Evolutionary conservation across 2,113 vertebrate species (phyloP).

Genomic region (Telmatochromis brichardi): DNA sequence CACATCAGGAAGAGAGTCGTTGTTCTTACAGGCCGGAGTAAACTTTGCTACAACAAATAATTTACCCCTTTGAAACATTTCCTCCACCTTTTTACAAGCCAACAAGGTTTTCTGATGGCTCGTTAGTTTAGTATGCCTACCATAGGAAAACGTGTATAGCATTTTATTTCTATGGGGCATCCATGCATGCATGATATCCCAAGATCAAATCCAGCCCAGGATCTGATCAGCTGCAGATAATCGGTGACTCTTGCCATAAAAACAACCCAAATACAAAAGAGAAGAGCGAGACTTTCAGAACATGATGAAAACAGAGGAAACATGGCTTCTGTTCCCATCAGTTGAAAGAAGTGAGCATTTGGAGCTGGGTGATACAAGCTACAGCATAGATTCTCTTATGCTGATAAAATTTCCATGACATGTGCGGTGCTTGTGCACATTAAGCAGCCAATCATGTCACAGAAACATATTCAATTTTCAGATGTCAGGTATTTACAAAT

Average conservation of each 20-base stretch:
- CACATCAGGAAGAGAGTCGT: not conserved
- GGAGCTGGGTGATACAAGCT: not conserved
- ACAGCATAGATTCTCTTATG: not conserved
- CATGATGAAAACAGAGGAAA: not conserved
- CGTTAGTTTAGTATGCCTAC: not conserved
- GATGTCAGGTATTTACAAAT: not conserved
- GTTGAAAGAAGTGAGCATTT: not conserved
- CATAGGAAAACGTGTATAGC: not conserved
- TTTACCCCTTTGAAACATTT: not conserved
- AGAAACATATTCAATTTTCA: rapidly evolving
- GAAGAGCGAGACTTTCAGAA: not conserved
- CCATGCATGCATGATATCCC: not conserved
- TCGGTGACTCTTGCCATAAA: not conserved
- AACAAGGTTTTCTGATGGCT: not conserved
- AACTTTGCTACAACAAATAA: not conserved
- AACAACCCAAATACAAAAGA: not conserved
- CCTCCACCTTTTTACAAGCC: not conserved
- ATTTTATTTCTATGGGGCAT: not conserved
- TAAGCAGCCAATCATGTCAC: not conserved
- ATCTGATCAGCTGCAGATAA: not conserved
- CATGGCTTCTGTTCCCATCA: not conserved
- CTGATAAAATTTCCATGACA: rapidly evolving
- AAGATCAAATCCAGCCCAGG: not conserved
- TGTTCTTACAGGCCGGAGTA: not conserved
- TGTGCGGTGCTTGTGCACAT: not conserved